phyloP scores from a whole-genome alignment of 2,113 vertebrate genomes.

The Fulica atra region DNA sequence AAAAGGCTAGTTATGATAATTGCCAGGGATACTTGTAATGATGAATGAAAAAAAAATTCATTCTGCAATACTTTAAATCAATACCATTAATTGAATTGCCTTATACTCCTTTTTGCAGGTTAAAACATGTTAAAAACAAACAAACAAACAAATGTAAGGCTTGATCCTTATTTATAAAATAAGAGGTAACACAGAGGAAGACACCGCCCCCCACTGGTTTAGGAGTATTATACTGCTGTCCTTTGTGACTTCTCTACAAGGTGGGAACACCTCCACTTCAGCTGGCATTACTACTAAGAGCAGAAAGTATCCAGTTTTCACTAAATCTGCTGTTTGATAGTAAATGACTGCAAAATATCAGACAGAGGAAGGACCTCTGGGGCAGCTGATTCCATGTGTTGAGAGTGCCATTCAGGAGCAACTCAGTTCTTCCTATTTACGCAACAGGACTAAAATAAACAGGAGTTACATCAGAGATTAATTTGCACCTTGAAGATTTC shows the following conservation, averaged over 20 bases:
- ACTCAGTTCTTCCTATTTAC: not conserved
- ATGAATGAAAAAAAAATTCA: not conserved
- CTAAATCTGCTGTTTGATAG: not conserved
- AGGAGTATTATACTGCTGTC: rapidly evolving
- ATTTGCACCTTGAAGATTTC: not conserved
- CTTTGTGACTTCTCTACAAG: not conserved
- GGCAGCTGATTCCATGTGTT: not conserved
- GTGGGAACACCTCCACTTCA: not conserved
- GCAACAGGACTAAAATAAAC: not conserved
- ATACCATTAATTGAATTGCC: not conserved
- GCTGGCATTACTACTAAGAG: not conserved
- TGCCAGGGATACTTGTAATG: not conserved
- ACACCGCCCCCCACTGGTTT: not conserved
- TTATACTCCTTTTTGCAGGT: not conserved
- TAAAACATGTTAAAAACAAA: not conserved
- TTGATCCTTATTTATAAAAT: not conserved
- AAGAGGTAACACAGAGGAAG: not conserved
- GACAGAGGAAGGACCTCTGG: not conserved
- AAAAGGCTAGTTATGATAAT: not conserved
- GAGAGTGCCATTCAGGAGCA: not conserved
- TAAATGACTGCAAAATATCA: not conserved
- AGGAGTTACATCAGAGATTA: not conserved
- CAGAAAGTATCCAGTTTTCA: not conserved
- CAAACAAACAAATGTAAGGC: not conserved
- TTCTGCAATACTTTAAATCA: not conserved